Evolutionary conservation across 2,113 vertebrate genomes (phyloP), one percentile per base, ranked within the genome.

Genomic region (Agelaius tricolor): DNA sequence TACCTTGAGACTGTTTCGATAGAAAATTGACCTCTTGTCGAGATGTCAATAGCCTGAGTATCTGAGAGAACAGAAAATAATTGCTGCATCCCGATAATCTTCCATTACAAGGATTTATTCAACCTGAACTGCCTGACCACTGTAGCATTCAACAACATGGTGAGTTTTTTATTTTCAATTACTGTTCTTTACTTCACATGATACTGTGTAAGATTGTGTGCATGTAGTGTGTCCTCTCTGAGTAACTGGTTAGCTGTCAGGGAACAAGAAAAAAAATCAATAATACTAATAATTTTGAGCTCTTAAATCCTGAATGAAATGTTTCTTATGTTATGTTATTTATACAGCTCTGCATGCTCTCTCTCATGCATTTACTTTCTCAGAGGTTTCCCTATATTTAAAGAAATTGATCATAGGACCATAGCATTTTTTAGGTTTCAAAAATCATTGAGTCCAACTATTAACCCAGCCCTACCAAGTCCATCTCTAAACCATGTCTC

Each of bases 291-390:
- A 52, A 20, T n/a, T 78, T 77, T 61, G 54, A 57, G 20, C 12
- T 84, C 49, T 78, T 75, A 67, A 67, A 66, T 87, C 75, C 66
- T 78, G 79, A 84, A 82, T 73, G 9, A 28, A 69, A n/a, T 78
- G 2, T 47, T 78, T 80, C 43, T 76, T 85, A 1, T 12, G 15
- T 72, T 18, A 58, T 26, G 8, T 74, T 49, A 17, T 55, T n/a
- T 24, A 9, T 79, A 41, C 12, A 68, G 5, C 13, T 87, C 20
- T n/a, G n/a, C n/a, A n/a, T n/a, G n/a, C n/a, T n/a, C n/a, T n/a
- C n/a, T n/a, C n/a, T n/a, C n/a, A n/a, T n/a, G n/a, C 7, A n/a
- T 91, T 95, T 91, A 41, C 72, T 84, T 94, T 81, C 63, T 82
- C 30, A 27, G 15, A 62, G 16, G 5, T 71, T 93, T 91, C 44